Evolutionary conservation across 1,140 invertebrate genomes (phyloP), one percentile per base, ranked within the genome.

Genomic region (Mycetomoellerius zeteki): DNA sequence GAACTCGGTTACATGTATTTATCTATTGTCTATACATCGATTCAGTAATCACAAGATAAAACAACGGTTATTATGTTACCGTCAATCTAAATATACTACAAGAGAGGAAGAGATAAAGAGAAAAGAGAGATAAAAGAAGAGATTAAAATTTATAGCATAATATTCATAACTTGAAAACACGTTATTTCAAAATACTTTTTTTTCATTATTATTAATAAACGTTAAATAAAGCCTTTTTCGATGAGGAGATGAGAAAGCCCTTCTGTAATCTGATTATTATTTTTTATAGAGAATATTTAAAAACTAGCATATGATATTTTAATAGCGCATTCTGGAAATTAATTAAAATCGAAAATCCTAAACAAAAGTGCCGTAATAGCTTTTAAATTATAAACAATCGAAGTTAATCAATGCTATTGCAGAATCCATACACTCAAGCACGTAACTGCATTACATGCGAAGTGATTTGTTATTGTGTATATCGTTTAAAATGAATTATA

Each of bases 331-430:
- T 43, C 19, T 37, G 64, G 7, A 67, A 30, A 67, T 43, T 67
- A 43, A 67, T 67, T 43, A 67, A 67, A 67, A 67, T 6, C 33
- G n/a, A 67, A 67, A 67, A 67, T 67, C n/a, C 33, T 43, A 43
- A 43, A 67, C n/a, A 2, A 67, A 67, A 67, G 4, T 67, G 33
- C 37, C 24, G n/a, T 67, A 67, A 67, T 14, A 67, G 64, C 64
- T 67, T 67, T 37, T 5, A 10, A 37, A 67, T 37, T 43, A 37
- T 21, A 37, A 65, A 8, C 19, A 67, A 43, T 67, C 64, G 21
- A 37, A 67, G 64, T 67, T 67, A 3, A 33, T 7, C 33, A 10
- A 67, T 43, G n/a, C n/a, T 43, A 67, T 33, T 27, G 16, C 33
- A 64, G 16, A 64, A 27, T 12, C n/a, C 5, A 14, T 8, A 43